Evolutionary conservation across 2,888 invertebrate genomes (phyloP), one percentile per base, ranked within the genome.

Genomic region (Cyrtodaria siliqua): DNA sequence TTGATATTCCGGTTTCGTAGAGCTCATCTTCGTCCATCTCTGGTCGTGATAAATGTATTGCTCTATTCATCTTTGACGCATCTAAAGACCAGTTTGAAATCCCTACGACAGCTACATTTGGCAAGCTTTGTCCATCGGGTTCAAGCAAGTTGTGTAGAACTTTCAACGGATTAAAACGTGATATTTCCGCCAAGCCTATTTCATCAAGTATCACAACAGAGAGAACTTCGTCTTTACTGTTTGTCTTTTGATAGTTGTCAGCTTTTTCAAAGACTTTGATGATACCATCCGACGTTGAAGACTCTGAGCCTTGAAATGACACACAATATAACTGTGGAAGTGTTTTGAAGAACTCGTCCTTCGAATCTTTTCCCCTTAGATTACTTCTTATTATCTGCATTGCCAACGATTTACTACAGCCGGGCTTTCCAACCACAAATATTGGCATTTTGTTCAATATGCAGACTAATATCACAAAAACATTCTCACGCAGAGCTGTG

Each of bases 11-110:
- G 20, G 87, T 88, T 52, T 83, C 77, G 56, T 60, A 78, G 3
- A 88, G 62, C 40, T 88, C 88, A 3, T 85, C 71, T 57, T 52
- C 74, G 59, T 83, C 84, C 83, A 86, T 85, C 20, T 87, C 86
- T 52, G 88, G 86, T 38, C 87, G 68, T 14, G 88, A 87, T 12
- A 89, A 59, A 70, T 86, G 87, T 18, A 89, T 84, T 42, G 85
- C 89, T 75, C 89, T 66, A 55, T 89, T 89, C 89, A 89, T 89
- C 76, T 89, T 89, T 9, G 89, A 88, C 9, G 89, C 85, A 83
- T 89, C 89, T 9, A 89, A 62, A 20, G 86, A 82, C 87, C 87
- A 87, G 44, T 87, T 87, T 18, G 87, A 87, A 33, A 87, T 86
- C 9, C 87, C 87, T 27, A 87, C 86, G n/a, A 88, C 88, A 12